Base-by-base conservation (phyloP, 2,888 invertebrate genomes). In the Drosophila lacicola region DNA sequence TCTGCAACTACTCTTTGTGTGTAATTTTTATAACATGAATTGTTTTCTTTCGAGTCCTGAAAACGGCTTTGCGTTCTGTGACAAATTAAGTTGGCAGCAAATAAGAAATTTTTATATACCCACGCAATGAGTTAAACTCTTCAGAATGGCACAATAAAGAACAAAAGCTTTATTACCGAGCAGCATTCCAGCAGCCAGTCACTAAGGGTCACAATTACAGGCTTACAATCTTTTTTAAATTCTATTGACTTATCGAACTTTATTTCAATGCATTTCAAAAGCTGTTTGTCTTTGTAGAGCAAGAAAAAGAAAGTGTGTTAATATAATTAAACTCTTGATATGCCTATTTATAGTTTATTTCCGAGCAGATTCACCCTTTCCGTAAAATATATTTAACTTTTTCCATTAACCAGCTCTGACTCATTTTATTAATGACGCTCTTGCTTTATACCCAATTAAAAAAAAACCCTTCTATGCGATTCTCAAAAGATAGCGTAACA, bases 81-180 rank as follows among this genome's bases (percentile, higher is more conserved):
- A 83, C 85, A 83, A 83, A 83, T 83, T 83, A 83, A 83, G 82
- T 83, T 83, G 82, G 68, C 82, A 82, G 74, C 79, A 79, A 83
- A 87, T 76, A 79, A 76, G 80, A 84, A 76, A 74, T 74, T 78
- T 77, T 62, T 74, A 82, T 70, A 44, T 45, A 71, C 36, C 56
- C 61, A 37, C 6, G 50, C 57, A 57, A 55, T 10, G 25, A 39
- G 34, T 13, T 14, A 36, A 11, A 64, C 50, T 42, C 54, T 55
- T 45, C 34, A 19, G 17, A 60, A 62, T 58, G 39, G 10, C 3
- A 5, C 45, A 54, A 17, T 41, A 34, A 44, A 14, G 21, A 14
- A 54, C 39, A 51, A 58, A 53, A 33, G 50, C 14, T 51, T 62
- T 57, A 39, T 46, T 54, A 11, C 50, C 14, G 47, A 70, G 47